A percentile compares a stretch with the other conserved stretches of the same genome.
These are phyloP conservation scores for Microdon myrmicae DNA, from an alignment of 2,888 invertebrate genomes.

Conservation along the genomic window DNA sequence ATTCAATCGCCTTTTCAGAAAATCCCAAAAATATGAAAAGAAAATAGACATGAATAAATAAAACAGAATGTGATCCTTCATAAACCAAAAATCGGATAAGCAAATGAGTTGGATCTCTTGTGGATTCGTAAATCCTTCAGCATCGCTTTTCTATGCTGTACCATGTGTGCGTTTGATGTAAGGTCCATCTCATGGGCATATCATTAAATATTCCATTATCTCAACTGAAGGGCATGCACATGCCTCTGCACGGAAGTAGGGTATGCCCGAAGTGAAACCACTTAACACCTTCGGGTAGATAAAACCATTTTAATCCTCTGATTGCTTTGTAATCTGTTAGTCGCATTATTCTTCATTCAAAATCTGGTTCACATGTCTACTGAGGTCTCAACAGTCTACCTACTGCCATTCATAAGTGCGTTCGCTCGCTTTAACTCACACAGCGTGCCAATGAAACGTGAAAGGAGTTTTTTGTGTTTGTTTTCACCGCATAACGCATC, in stretches of 20 bases:
- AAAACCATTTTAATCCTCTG: conserved; percentile 38
- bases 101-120: conserved; percentile 44
- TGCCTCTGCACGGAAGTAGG: conserved; percentile 44
- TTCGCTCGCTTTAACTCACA: conserved; percentile 11
- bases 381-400: not conserved
- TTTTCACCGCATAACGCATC: conserved; percentile 31
- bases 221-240: conserved; percentile 41
- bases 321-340: conserved; percentile 43
- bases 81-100: conserved; percentile 42
- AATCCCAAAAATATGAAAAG: too few species aligned
- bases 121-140: conserved; percentile 35
- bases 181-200: conserved; percentile 24
- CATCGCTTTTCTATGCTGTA: conserved; percentile 30
- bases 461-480: conserved; percentile 22
- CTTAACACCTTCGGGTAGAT: conserved; percentile 47
- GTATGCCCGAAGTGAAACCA: conserved; percentile 46
- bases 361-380: conserved; percentile 42
- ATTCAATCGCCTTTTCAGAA: too few species aligned
- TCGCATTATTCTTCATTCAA: conserved; percentile 19
- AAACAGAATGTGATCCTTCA: conserved; percentile 18
- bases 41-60: too few species aligned
- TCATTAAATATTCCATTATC: conserved; percentile 20
- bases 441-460: conserved; percentile 16
- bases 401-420: not conserved
- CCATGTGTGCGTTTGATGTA: conserved; percentile 36